Evolutionary conservation across 2,797 vertebrate species (phyloP).

Genomic region (Trachops cirrhosus): DNA sequence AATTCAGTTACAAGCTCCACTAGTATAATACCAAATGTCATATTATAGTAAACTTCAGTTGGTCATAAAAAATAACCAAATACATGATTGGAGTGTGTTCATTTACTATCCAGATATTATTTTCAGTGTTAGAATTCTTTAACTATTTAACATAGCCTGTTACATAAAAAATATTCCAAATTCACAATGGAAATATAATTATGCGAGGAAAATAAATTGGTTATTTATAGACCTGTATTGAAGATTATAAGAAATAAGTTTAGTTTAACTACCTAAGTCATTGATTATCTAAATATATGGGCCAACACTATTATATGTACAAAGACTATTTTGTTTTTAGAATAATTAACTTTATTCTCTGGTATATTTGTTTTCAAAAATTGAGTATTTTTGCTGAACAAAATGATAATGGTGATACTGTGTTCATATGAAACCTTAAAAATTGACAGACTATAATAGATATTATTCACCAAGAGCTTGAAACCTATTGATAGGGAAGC

Average conservation of each 20-base stretch:
- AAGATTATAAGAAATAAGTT: slow-evolving; percentile 11
- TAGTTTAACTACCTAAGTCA: not conserved
- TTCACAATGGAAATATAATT: slow-evolving; percentile 40
- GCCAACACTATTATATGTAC: not conserved
- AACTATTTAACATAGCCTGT: not conserved
- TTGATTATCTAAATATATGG: slow-evolving; percentile 1
- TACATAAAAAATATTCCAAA: not conserved
- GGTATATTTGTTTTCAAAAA: not conserved
- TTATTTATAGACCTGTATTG: not conserved
- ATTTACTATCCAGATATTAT: slow-evolving; percentile 47
- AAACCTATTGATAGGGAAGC: not conserved
- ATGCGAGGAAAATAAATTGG: not conserved
- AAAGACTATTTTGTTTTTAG: not conserved
- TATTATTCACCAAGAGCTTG: not conserved
- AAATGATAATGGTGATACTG: slow-evolving; percentile 7
- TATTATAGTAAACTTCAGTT: not conserved
- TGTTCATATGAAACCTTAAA: slow-evolving; percentile 11
- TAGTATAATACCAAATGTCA: not conserved
- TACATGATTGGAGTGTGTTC: not conserved
- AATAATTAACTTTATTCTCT: slow-evolving; percentile 5
- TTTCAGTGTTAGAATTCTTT: slow-evolving; percentile 19
- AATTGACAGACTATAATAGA: not conserved
- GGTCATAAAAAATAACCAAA: not conserved
- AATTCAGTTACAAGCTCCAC: not conserved
- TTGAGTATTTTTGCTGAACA: not conserved